phyloP scores from a whole-genome alignment of 2,797 vertebrate genomes.

The Poeciliopsis presidionis region DNA sequence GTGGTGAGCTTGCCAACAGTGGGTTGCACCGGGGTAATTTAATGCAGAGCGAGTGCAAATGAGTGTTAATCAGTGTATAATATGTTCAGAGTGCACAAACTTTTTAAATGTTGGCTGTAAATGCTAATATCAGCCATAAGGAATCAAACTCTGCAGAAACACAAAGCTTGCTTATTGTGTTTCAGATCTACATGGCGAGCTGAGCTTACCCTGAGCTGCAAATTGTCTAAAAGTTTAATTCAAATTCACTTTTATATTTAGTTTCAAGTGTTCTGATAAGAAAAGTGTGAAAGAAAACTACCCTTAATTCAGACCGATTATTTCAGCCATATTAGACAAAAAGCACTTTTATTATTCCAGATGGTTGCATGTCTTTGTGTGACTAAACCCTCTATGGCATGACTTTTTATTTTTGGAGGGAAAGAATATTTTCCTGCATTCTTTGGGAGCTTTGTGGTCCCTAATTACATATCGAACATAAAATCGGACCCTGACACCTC shows the following conservation, averaged over 20 bases:
- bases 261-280: background rate
- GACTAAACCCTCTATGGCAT: background rate
- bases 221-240: background rate
- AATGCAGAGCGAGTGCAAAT: conserved; percentile 41
- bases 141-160: background rate
- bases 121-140: background rate
- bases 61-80: conserved; percentile 30
- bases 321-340: background rate
- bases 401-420: too few species aligned
- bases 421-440: too few species aligned
- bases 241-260: background rate
- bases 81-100: conserved; percentile 7
- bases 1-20: background rate
- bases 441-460: too few species aligned
- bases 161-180: background rate
- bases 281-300: background rate
- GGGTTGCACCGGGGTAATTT: conserved; percentile 33
- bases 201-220: background rate
- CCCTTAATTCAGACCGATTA: background rate
- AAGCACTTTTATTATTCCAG: background rate
- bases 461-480: too few species aligned
- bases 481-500: too few species aligned
- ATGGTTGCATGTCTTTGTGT: background rate
- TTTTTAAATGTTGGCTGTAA: background rate
- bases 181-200: background rate